Evolutionary conservation across 2,888 invertebrate species (phyloP), one percentile per base, ranked within the genome.

Genomic region (Rhorus exstirpatorius): DNA sequence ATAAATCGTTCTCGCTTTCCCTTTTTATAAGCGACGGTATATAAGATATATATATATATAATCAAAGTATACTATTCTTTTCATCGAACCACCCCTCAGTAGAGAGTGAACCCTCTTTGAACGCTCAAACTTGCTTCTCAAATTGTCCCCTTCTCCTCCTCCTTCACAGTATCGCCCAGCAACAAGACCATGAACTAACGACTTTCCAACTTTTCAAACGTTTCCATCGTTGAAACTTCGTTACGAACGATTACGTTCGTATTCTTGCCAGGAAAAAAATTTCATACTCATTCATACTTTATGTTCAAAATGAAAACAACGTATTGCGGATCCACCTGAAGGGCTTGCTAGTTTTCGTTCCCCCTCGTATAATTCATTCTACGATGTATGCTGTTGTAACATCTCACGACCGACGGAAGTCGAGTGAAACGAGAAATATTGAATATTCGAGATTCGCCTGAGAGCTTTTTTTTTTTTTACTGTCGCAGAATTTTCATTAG

Each of bases 171-270:
- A 72, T 60, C 49, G 35, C 7, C 67, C 44, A 58, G 51, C 41
- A 49, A 31, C 44, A 44, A 70, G 61, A 75, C 83, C 67, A 79
- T 65, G 75, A 83, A 76, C 81, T 87, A 87, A 87, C 85, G 84
- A 86, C 85, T 87, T 85, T 77, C 77, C 74, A 81, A 86, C 83
- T 86, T 88, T 84, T 79, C 79, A 84, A 86, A 86, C 83, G 83
- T 75, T 85, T 70, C 77, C 53, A 83, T 81, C 72, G 86, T 84
- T 83, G 85, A 86, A 83, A 84, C 58, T 60, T 49, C 55, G 72
- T 81, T 75, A 38, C 58, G 70, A 74, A 72, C 79, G 78, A 82
- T 84, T 79, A 72, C 49, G 58, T 71, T 31, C 53, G 75, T 75
- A 44, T 61, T 61, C 63, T 67, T 75, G 44, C 71, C 58, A 67